phyloP scores from a whole-genome alignment of 2,797 vertebrate species.

The Xyrichtys novacula region DNA sequence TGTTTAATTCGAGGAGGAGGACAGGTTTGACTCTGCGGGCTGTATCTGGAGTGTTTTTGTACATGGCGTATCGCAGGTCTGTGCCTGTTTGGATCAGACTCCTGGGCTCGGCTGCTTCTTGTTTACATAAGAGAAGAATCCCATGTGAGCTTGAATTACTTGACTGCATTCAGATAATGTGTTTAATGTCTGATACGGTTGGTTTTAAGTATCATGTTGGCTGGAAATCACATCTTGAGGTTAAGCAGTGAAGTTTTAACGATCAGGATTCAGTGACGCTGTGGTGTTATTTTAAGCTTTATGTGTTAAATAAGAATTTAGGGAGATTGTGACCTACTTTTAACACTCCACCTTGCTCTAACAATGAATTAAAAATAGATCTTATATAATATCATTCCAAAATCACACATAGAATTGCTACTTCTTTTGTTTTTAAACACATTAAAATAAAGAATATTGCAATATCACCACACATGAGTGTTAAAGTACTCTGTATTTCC shows the following conservation, averaged over 20 bases:
- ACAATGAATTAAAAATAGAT: background rate
- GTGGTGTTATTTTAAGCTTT: background rate
- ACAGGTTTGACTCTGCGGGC: background rate
- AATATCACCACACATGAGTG: too few species aligned
- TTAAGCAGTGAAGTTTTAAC: background rate
- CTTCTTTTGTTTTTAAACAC: too few species aligned
- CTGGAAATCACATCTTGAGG: background rate
- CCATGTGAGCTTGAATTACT: slow-evolving; percentile 28
- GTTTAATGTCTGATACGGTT: slow-evolving; percentile 13
- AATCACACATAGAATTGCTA: too few species aligned
- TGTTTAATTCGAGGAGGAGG: slow-evolving; percentile 5
- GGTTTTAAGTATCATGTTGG: slow-evolving; percentile 10
- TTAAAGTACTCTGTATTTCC: too few species aligned
- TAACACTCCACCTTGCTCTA: background rate
- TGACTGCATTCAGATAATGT: slow-evolving; percentile 4
- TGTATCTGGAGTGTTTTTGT: background rate
- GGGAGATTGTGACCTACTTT: background rate
- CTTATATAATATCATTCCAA: too few species aligned
- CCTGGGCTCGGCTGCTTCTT: slow-evolving; percentile 2
- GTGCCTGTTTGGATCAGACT: background rate
- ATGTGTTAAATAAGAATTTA: background rate
- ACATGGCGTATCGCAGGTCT: background rate
- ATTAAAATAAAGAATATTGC: too few species aligned
- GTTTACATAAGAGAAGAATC: slow-evolving; percentile 24
- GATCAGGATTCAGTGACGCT: background rate